These are phyloP conservation scores for Heterochromis multidens DNA, from an alignment of 2,113 vertebrate species.

Conservation along the genomic window DNA sequence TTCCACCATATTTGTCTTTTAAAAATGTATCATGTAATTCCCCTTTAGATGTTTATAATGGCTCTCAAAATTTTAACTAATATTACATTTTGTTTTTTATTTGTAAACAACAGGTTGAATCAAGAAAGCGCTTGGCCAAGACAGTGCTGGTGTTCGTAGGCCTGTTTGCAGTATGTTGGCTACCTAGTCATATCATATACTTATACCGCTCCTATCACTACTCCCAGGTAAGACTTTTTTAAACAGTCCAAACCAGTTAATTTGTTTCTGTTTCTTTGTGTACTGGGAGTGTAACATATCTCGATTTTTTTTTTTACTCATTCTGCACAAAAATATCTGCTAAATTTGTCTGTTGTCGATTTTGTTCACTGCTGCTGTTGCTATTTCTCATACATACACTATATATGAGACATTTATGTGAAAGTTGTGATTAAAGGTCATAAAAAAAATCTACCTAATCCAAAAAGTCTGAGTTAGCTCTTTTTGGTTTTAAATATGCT, in stretches of 20 bases:
- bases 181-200: conserved; percentile 92
- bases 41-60: neutral
- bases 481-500: neutral
- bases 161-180: conserved; percentile 95
- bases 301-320: neutral
- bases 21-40: neutral
- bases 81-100: neutral
- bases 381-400: too few species aligned
- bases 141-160: conserved; percentile 93
- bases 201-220: conserved; percentile 95
- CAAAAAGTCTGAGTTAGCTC: too few species aligned
- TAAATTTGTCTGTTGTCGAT: too few species aligned
- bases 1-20: neutral
- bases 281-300: neutral
- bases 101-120: conserved; percentile 81
- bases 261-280: neutral
- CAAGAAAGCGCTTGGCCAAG: conserved; percentile 91
- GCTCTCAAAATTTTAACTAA: neutral
- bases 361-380: too few species aligned
- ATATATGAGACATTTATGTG: too few species aligned
- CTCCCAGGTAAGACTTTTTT: conserved; percentile 78
- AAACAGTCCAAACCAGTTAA: neutral
- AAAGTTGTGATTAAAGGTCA: too few species aligned
- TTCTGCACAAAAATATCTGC: neutral
- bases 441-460: too few species aligned